These are phyloP conservation scores for Muntiacus muntjak DNA, from an alignment of 2,113 vertebrate species.

Conservation along the genomic window DNA sequence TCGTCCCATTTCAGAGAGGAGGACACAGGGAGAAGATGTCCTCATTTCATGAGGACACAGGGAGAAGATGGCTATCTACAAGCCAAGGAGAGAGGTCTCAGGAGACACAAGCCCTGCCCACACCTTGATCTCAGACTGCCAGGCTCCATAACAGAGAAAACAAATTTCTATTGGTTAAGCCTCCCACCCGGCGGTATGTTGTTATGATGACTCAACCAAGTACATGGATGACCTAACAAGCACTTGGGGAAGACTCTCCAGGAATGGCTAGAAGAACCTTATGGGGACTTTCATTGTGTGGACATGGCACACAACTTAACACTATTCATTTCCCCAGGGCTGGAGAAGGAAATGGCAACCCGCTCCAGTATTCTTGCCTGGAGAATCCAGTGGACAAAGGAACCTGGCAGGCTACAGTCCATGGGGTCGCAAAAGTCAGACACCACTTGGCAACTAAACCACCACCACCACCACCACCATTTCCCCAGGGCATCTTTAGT, in stretches of 20 bases:
- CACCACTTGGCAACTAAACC: not conserved
- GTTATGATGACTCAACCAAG: not conserved
- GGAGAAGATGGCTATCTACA: fast-evolving
- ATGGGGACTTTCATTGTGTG: too few species aligned
- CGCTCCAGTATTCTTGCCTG: not conserved
- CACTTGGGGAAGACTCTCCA: fast-evolving
- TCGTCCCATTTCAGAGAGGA: not conserved
- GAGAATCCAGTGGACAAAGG: not conserved
- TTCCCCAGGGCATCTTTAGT: not conserved
- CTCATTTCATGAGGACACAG: not conserved
- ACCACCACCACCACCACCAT: not conserved
- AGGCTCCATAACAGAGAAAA: not conserved
- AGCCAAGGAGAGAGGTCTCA: not conserved
- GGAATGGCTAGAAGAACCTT: not conserved
- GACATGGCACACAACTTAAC: fast-evolving
- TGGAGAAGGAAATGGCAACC: not conserved
- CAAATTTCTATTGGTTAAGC: not conserved
- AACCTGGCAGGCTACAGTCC: not conserved
- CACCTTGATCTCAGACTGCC: not conserved
- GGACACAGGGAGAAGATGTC: not conserved
- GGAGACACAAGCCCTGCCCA: not conserved
- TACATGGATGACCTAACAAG: fast-evolving
- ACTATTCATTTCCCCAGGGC: not conserved
- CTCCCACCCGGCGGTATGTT: fast-evolving
- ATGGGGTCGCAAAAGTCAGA: not conserved